Conservation (phyloP, 2,113 vertebrate genomes). For the Saguinus midas region DNA sequence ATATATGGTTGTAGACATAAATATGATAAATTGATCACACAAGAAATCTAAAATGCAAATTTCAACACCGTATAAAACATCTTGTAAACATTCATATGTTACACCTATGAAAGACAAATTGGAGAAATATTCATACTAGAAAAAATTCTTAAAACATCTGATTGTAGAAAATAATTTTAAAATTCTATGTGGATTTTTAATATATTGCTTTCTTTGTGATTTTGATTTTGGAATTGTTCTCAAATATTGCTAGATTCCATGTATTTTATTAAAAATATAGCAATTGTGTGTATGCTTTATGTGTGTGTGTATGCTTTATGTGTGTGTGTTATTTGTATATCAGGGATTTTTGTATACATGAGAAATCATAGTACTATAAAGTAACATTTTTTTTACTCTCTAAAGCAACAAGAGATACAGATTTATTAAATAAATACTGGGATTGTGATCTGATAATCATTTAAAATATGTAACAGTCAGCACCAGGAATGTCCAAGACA, state of each 20-base stretch:
- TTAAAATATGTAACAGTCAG: not conserved
- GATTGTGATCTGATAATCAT: not conserved
- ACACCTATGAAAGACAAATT: not conserved
- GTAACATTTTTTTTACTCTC: not conserved
- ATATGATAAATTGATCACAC: not conserved
- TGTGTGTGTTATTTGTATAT: not conserved
- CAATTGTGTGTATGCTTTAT: not conserved
- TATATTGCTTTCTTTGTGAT: not conserved
- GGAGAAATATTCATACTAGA: not conserved
- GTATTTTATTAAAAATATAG: conserved; percentile 28
- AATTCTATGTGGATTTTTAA: not conserved
- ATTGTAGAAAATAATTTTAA: not conserved
- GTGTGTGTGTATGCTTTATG: not conserved
- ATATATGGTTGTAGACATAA: not conserved
- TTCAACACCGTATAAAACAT: not conserved
- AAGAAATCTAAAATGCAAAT: not conserved
- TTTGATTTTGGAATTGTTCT: conserved; percentile 4
- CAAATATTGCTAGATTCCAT: not conserved
- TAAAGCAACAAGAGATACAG: not conserved
- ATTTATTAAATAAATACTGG: not conserved
- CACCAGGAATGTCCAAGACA: not conserved
- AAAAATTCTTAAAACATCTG: not conserved
- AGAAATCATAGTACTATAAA: conserved; percentile 13
- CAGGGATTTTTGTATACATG: not conserved
- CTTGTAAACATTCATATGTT: not conserved